These are phyloP conservation scores for Bradypodion pumilum DNA, from an alignment of 2,797 vertebrate species.

Conservation along the genomic window DNA sequence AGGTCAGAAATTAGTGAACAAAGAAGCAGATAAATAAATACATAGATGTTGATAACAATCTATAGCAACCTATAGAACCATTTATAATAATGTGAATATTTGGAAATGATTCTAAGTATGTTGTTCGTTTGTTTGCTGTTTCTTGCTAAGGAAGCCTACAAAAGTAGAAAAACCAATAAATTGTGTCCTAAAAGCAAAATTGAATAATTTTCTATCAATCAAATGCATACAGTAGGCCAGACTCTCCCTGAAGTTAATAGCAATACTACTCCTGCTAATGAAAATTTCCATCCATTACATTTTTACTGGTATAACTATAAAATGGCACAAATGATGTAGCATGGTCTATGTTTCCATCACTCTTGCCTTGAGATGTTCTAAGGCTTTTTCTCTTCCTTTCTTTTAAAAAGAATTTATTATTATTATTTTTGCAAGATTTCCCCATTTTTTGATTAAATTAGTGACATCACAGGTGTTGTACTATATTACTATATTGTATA, in stretches of 20 bases:
- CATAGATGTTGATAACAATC: too few relatives aligned
- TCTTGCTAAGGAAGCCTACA: slow-evolving; percentile 15
- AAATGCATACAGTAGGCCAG: slow-evolving; percentile 74
- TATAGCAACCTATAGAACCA: too few relatives aligned
- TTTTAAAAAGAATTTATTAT: slow-evolving; percentile 55
- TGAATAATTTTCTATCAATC: slow-evolving; percentile 72
- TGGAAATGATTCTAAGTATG: too few relatives aligned
- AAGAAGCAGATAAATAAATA: too few relatives aligned
- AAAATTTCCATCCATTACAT: slow-evolving; percentile 84
- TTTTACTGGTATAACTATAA: slow-evolving; percentile 80
- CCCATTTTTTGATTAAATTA: slow-evolving; percentile 38
- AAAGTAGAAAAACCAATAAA: slow-evolving; percentile 69
- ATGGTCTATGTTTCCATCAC: neutral
- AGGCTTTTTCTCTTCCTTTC: slow-evolving; percentile 55
- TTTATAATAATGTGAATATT: too few relatives aligned
- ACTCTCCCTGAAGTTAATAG: slow-evolving; percentile 83
- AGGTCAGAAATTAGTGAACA: too few relatives aligned
- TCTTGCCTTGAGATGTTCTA: slow-evolving; percentile 71
- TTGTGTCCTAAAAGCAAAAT: slow-evolving; percentile 71
- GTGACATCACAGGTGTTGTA: slow-evolving; percentile 47
- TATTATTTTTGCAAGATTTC: slow-evolving; percentile 70
- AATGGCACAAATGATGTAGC: slow-evolving; percentile 76
- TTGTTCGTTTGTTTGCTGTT: too few relatives aligned
- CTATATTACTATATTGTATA: neutral
- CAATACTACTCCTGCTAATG: slow-evolving; percentile 79